Evolutionary conservation across 2,797 vertebrate species (phyloP).

Genomic region (Lutjanus argentimaculatus): DNA sequence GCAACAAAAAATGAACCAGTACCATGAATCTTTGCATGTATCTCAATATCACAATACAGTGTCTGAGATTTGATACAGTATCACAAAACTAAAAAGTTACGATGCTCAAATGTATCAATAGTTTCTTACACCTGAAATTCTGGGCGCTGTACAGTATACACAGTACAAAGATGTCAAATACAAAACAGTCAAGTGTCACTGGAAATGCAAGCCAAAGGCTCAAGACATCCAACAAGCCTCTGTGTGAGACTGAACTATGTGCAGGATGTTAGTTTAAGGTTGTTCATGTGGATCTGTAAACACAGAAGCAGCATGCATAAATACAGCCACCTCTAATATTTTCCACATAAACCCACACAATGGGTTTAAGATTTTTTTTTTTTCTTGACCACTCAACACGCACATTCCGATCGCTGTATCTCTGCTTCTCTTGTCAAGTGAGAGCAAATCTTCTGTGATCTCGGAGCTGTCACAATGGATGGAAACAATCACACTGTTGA

Average conservation of each 20-base stretch:
- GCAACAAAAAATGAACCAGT: too few species aligned
- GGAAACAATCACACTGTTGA: background rate
- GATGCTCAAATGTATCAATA: too few species aligned
- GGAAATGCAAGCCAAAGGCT: background rate
- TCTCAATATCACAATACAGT: too few species aligned
- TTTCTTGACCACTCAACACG: background rate
- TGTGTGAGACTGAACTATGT: background rate
- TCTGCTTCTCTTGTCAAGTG: background rate
- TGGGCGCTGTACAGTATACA: background rate
- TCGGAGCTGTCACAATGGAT: background rate
- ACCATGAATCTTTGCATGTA: too few species aligned
- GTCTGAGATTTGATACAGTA: too few species aligned
- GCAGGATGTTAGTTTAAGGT: background rate
- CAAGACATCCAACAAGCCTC: background rate
- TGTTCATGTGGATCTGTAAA: background rate
- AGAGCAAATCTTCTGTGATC: constrained; percentile 15
- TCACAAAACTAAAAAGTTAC: too few species aligned
- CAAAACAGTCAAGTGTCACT: background rate
- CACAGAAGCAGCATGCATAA: background rate
- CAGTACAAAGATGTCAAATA: background rate
- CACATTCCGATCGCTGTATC: background rate
- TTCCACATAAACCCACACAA: background rate
- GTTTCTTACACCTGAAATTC: too few species aligned
- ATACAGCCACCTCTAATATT: background rate
- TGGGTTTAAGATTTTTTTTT: background rate